A percentile compares a stretch with the other conserved stretches of the same genome.
Evolutionary conservation across 2,113 vertebrate genomes (phyloP).

Genomic region (Callipepla squamata): DNA sequence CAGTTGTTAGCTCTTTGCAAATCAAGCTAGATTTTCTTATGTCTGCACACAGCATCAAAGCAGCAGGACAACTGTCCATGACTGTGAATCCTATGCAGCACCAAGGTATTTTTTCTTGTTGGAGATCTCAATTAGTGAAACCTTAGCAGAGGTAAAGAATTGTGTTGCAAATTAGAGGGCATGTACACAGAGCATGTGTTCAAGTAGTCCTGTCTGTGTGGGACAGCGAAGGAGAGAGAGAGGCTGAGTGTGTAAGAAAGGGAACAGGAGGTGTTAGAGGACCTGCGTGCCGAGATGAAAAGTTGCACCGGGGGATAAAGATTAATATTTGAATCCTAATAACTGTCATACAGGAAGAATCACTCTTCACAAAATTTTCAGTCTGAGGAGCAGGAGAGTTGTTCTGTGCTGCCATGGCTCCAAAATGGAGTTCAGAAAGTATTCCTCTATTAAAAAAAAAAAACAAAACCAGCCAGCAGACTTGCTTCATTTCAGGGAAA

Average conservation of each 20-base stretch:
- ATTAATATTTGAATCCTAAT: not conserved
- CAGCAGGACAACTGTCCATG: constrained; percentile 24
- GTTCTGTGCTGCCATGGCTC: not conserved
- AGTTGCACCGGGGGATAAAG: not conserved
- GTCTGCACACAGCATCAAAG: constrained; percentile 21
- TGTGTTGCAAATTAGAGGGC: not conserved
- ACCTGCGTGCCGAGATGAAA: not conserved
- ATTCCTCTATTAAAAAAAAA: not conserved
- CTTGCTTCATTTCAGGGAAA: not conserved
- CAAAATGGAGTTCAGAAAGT: not conserved
- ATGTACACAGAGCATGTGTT: not conserved
- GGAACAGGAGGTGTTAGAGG: not conserved
- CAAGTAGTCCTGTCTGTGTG: not conserved
- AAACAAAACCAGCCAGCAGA: not conserved
- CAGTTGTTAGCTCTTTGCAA: constrained; percentile 21
- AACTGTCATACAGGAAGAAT: not conserved
- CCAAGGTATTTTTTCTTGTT: not conserved
- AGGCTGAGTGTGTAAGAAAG: not conserved
- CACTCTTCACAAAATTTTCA: not conserved
- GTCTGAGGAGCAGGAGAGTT: not conserved
- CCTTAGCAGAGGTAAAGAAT: not conserved
- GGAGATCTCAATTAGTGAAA: not conserved
- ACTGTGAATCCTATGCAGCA: not conserved
- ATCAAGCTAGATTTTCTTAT: constrained; percentile 24
- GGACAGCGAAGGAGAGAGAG: not conserved